These are phyloP conservation scores for Peromyscus nudipes DNA, from an alignment of 2,797 vertebrate genomes.

Conservation along the genomic window DNA sequence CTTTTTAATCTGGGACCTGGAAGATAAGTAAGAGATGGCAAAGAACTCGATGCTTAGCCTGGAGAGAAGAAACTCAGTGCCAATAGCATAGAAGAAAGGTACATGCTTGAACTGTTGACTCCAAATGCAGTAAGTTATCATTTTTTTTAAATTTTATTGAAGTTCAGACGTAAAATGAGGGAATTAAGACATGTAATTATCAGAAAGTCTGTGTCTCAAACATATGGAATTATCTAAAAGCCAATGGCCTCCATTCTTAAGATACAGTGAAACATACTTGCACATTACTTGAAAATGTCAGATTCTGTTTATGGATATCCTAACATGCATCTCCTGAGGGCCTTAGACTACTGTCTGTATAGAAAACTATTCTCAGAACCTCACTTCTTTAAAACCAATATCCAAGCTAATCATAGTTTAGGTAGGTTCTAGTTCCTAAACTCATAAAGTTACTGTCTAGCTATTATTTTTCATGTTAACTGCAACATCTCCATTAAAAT, in stretches of 20 bases:
- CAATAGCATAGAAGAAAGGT: background rate
- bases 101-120: background rate
- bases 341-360: background rate
- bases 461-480: background rate
- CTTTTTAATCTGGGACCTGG: background rate
- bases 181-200: slow-evolving; percentile 11
- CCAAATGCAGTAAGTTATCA: background rate
- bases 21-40: background rate
- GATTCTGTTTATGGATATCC: background rate
- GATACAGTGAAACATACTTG: background rate
- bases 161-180: background rate
- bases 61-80: background rate
- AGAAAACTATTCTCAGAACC: background rate
- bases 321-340: background rate
- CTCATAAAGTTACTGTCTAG: background rate
- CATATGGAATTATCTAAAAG: background rate
- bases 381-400: background rate
- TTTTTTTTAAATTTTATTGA: background rate
- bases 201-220: background rate
- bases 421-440: background rate
- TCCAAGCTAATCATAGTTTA: slow-evolving; percentile 8
- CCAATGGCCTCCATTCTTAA: background rate
- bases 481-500: background rate
- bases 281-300: background rate
- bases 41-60: background rate